phyloP scores from a whole-genome alignment of 2,797 vertebrate genomes.

The Selene dorsalis region DNA sequence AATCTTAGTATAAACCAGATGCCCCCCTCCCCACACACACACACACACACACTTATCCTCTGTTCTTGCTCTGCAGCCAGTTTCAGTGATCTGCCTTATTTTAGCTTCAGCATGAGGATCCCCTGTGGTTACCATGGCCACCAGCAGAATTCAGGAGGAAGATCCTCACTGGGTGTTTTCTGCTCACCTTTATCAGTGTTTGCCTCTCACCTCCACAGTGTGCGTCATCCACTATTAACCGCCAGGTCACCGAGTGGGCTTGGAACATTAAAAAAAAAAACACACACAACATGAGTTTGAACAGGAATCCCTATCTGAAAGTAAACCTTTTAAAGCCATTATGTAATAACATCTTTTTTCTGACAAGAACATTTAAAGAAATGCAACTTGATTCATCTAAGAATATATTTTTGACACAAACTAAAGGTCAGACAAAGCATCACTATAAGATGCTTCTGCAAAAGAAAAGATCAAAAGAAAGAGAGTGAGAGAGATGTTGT shows the following conservation, averaged over 20 bases:
- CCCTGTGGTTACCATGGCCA: constrained; percentile 67
- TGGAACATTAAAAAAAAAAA: neutral
- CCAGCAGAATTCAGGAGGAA: constrained; percentile 46
- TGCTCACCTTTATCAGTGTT: constrained; percentile 30
- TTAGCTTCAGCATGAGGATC: constrained; percentile 35
- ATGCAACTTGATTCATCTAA: no score
- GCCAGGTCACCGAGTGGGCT: neutral
- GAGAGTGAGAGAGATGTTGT: no score
- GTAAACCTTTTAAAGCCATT: no score
- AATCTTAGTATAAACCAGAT: constrained; percentile 36
- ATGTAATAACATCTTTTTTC: neutral
- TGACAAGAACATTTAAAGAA: no score
- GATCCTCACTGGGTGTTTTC: constrained; percentile 18
- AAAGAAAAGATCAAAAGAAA: no score
- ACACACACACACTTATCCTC: no score
- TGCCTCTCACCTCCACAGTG: constrained; percentile 9
- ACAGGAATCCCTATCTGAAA: neutral
- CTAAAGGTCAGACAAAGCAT: neutral
- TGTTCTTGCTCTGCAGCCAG: constrained; percentile 45
- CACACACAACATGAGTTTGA: no score
- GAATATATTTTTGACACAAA: neutral
- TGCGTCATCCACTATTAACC: neutral
- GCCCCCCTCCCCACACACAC: no score
- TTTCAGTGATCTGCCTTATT: constrained; percentile 53
- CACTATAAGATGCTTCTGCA: neutral